phyloP scores from a whole-genome alignment of 2,888 invertebrate species.

The Caenorhabditis sp. region DNA sequence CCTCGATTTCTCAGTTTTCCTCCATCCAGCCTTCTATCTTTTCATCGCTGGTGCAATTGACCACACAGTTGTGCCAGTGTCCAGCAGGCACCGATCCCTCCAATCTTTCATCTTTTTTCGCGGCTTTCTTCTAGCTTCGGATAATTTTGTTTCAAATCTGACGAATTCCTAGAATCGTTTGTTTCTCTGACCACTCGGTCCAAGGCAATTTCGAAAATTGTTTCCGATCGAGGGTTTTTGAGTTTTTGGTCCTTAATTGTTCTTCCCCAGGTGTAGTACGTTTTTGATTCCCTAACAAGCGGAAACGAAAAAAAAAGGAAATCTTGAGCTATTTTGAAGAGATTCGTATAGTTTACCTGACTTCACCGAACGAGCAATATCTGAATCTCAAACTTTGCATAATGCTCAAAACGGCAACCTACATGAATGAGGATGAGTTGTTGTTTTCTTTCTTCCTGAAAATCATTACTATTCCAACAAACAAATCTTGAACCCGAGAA shows the following conservation, averaged over 20 bases:
- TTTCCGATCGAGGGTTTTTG: constrained; percentile 39
- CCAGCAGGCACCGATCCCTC: constrained; percentile 12
- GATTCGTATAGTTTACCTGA: background rate
- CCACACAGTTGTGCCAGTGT: constrained; percentile 41
- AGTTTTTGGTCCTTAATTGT: constrained; percentile 30
- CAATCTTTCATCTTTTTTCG: constrained; percentile 57
- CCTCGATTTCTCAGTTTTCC: constrained; percentile 42
- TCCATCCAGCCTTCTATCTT: constrained; percentile 53
- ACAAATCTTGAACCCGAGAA: constrained; percentile 57
- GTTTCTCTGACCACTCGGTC: constrained; percentile 30
- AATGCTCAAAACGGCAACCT: background rate
- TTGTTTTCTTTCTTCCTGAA: constrained; percentile 10
- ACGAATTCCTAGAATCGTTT: constrained; percentile 10
- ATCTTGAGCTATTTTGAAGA: background rate
- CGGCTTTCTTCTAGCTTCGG: background rate
- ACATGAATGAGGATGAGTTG: background rate
- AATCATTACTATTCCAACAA: constrained; percentile 41
- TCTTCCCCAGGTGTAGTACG: constrained; percentile 9
- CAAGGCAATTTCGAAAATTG: constrained; percentile 34
- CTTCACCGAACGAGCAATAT: no score
- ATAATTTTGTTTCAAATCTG: constrained; percentile 22
- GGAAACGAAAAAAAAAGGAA: background rate
- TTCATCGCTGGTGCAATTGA: constrained; percentile 63
- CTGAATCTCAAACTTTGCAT: background rate
- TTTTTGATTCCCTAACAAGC: constrained; percentile 6